Conservation (phyloP, 2,113 vertebrate genomes). For the Centropus bengalensis region DNA sequence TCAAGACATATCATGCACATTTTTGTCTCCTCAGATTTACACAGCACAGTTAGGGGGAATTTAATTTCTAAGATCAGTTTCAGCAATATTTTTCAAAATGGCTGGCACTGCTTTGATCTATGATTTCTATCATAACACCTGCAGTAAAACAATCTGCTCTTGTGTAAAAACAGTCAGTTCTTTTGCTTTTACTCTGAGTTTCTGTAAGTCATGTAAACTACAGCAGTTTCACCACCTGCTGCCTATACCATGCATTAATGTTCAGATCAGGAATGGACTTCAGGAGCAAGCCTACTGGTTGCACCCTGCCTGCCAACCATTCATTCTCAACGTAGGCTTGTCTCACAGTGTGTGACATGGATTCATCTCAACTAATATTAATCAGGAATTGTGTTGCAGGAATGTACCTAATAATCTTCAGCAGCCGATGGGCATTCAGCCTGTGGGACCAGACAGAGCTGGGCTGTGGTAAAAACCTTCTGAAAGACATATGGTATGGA, state of each 20-base stretch:
- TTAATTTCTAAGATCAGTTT: conserved; percentile 27
- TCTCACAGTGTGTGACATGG: background rate
- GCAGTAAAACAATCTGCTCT: conserved; percentile 56
- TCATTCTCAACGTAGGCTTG: background rate
- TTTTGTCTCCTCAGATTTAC: conserved; percentile 9
- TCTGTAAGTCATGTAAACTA: background rate
- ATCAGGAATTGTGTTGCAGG: background rate
- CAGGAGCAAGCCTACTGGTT: background rate
- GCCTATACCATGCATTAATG: background rate
- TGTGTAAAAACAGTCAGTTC: conserved; percentile 29
- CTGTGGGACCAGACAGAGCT: background rate
- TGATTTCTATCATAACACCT: conserved; percentile 42
- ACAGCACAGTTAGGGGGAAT: background rate
- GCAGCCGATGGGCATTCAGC: background rate
- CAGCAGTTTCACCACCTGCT: conserved; percentile 40
- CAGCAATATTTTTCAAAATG: conserved; percentile 53
- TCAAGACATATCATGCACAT: background rate
- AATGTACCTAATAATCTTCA: background rate
- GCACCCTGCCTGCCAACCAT: background rate
- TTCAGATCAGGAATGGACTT: background rate
- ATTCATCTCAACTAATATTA: background rate
- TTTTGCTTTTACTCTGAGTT: background rate
- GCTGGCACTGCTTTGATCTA: conserved; percentile 35
- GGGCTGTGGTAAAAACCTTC: background rate
- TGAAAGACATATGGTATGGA: background rate